Base-by-base conservation (phyloP, 35 echinoderm and acorn worm genomes). In the Stichopus chloronotus region DNA sequence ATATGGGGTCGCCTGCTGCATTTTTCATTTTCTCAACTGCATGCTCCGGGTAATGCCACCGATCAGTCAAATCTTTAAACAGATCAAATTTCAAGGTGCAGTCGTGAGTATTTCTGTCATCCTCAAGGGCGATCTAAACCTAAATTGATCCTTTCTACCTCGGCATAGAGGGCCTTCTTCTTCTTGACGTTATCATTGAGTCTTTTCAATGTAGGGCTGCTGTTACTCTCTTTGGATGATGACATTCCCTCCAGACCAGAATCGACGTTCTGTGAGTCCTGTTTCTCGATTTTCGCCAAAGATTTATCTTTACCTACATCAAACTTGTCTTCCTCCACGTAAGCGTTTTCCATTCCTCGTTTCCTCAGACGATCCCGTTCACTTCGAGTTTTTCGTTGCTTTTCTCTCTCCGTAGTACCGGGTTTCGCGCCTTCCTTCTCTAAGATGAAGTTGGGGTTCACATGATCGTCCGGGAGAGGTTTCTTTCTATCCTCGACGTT, bases 301-400 rank as follows among this genome's bases (percentile, higher is more conserved):
- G 87, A 72, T 19, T 10, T 59, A 63, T 60, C 59, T 5, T 72
- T 89, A 5, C 16, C 65, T 3, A 30, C 11, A 24, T 71, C 59
- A 8, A 87, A 57, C 0, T 5, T 59, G 9, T 58, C 24, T 8
- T 89, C 87, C 59, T 89, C 87, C 21, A 55, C 82, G 87, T 89
- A 72, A 9, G 20, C 63, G 57, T 89, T 89, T 30, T 89, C 87
- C 2, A 71, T 61, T 4, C 87, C 59, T 60, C 59, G 16, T 20
- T 89, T 89, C n/a, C 87, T 59, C 6, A 91, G 17, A 8, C 90
- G 90, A 65, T 91, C 74, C 7, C 90, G 43, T 72, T 91, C 90
- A 20, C 90, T 79, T 78, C 90, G 52, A 78, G 90, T 91, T 79
- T 91, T 91, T 19, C 69, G 68, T 25, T 91, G 90, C 54, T 91